Conservation (phyloP, 2,888 invertebrate genomes). For the Syrista parreyssii region DNA sequence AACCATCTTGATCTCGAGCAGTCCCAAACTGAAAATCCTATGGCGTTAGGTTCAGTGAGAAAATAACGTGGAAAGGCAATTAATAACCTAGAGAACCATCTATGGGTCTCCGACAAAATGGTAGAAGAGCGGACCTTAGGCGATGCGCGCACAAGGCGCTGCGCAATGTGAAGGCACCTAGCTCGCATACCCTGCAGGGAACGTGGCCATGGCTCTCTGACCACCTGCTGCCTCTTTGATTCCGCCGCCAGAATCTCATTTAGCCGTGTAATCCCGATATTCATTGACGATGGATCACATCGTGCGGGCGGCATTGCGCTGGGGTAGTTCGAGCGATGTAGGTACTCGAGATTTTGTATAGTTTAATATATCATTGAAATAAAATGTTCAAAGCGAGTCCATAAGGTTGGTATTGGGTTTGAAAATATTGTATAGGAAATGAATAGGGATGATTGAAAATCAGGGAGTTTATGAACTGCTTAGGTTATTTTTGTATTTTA, state of each 20-base stretch:
- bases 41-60: slow-evolving; percentile 24
- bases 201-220: slow-evolving; percentile 42
- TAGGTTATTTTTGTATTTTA: not conserved
- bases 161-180: slow-evolving; percentile 29
- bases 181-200: slow-evolving; percentile 38
- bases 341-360: slow-evolving; percentile 26
- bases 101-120: slow-evolving; percentile 17
- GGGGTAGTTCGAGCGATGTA: slow-evolving; percentile 26
- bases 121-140: slow-evolving; percentile 16
- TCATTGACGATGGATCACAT: slow-evolving; percentile 48
- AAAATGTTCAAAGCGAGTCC: no score
- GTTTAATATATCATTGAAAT: slow-evolving; percentile 43
- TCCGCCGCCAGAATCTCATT: slow-evolving; percentile 63
- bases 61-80: slow-evolving; percentile 47
- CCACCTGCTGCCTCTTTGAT: slow-evolving; percentile 66
- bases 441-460: slow-evolving; percentile 7
- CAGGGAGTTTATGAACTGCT: not conserved
- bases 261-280: slow-evolving; percentile 61
- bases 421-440: not conserved
- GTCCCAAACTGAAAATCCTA: not conserved
- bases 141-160: not conserved
- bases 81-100: slow-evolving; percentile 38
- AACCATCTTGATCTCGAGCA: not conserved
- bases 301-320: slow-evolving; percentile 37
- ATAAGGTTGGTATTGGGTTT: not conserved